Evolutionary conservation across 2,113 vertebrate species (phyloP).

Genomic region (Mugil cephalus): DNA sequence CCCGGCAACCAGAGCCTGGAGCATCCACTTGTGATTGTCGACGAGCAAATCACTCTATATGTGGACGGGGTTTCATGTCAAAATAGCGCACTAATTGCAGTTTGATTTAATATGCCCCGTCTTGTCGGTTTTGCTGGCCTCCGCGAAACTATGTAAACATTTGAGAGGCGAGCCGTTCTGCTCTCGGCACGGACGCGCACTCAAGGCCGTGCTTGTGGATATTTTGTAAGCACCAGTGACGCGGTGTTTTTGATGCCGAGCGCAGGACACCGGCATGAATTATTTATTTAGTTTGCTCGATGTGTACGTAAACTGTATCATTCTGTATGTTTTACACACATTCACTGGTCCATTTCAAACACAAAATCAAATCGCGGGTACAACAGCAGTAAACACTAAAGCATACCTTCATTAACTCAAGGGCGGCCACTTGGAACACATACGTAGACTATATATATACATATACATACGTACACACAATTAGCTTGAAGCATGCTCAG

Average conservation of each 20-base stretch:
- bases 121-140: too few species aligned
- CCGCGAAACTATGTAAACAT: background rate
- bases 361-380: too few species aligned
- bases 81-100: too few species aligned
- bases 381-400: constrained; percentile 7
- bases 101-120: too few species aligned
- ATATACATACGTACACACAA: background rate
- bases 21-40: too few species aligned
- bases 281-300: constrained; percentile 27
- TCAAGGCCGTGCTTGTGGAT: constrained; percentile 15
- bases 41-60: too few species aligned
- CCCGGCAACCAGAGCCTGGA: too few species aligned
- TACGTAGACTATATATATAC: too few species aligned
- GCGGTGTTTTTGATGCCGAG: constrained; percentile 6
- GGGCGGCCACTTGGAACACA: constrained; percentile 18
- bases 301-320: background rate
- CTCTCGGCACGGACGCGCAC: background rate
- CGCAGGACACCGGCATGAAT: constrained; percentile 13
- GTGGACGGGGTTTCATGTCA: too few species aligned
- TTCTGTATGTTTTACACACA: background rate
- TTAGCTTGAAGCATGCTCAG: constrained; percentile 3
- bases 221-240: constrained; percentile 23
- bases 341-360: background rate
- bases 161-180: background rate
- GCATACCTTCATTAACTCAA: constrained; percentile 18